Evolutionary conservation across 2,113 vertebrate genomes (phyloP), one percentile per base, ranked within the genome.

Genomic region (Halcyon malimbica): DNA sequence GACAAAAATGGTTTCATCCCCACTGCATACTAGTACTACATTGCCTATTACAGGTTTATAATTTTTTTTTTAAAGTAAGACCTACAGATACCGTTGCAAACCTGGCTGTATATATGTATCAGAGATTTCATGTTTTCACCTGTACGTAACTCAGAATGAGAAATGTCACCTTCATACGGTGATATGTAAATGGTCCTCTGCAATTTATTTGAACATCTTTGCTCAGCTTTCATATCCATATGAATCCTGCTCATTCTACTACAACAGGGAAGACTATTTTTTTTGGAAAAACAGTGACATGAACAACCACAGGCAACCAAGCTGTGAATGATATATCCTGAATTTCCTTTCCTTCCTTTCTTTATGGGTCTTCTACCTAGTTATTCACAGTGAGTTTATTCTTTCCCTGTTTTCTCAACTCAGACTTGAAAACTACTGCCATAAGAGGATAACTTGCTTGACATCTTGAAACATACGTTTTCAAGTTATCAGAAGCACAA

Each of bases 91-190:
- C 14, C 10, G 7, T 31, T 44, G 19, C 19, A 89, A 35, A 73
- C 2, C 3, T 4, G 5, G 5, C 8, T 82, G 13, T 13, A 19
- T 33, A 18, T 9, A 62, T 2, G 1, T 33, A 37, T 57, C 48
- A 25, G 11, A 73, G 10, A 53, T 42, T 64, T 87, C 29, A 25
- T 23, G 1, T 70, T 85, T 85, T 81, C 54, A 46, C 9, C n/a
- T 53, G 14, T 29, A 53, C 68, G 33, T 12, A 71, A 46, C 23
- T n/a, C 48, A 26, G 46, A 73, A 63, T n/a, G 10, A 53, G 31
- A 85, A 51, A 35, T 23, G 7, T 44, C 29, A 75, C 6, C 16
- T 64, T 85, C 39, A 17, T 42, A 89, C 60, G 4, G 9, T 63
- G 29, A 67, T 42, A 42, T 42, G 42, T 42, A 42, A 42, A 42